Conservation (phyloP, 2,113 vertebrate species). For the Neodontobutis hainanensis region DNA sequence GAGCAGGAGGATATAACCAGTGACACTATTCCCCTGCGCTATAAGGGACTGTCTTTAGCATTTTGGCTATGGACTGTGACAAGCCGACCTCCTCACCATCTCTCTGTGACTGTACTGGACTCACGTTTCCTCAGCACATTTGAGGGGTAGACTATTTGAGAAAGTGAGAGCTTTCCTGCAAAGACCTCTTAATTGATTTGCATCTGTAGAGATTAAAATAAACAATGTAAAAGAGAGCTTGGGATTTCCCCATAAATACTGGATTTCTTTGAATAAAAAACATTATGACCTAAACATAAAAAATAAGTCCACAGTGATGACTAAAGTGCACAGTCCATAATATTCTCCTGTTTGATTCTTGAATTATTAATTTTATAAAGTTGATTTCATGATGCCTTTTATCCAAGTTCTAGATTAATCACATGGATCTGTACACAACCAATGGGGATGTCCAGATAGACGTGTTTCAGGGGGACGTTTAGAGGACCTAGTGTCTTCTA, state of each 20-base stretch:
- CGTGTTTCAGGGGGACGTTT: slow-evolving; percentile 5
- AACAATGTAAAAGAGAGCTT: slow-evolving; percentile 57
- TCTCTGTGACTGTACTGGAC: slow-evolving; percentile 27
- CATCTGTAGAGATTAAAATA: slow-evolving; percentile 54
- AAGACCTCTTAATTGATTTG: slow-evolving; percentile 56
- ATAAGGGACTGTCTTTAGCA: slow-evolving; percentile 42
- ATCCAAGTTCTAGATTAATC: too few relatives aligned
- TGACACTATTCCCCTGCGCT: slow-evolving; percentile 51
- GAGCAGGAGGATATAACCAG: slow-evolving; percentile 53
- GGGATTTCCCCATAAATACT: slow-evolving; percentile 38
- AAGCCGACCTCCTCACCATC: slow-evolving; percentile 34
- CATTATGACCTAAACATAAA: slow-evolving; percentile 44
- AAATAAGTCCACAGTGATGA: slow-evolving; percentile 13
- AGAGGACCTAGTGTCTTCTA: slow-evolving; percentile 23
- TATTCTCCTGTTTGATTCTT: too few relatives aligned
- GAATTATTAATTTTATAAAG: not conserved
- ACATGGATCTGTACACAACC: too few relatives aligned
- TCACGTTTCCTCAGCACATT: slow-evolving; percentile 30
- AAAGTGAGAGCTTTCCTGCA: slow-evolving; percentile 43
- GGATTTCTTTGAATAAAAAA: slow-evolving; percentile 23
- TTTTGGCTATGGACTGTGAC: slow-evolving; percentile 49
- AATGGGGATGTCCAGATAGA: slow-evolving; percentile 21
- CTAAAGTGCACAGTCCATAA: slow-evolving; percentile 3
- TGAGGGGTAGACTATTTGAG: slow-evolving; percentile 23
- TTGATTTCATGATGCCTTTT: not conserved